phyloP scores from a whole-genome alignment of 2,113 vertebrate species.

The Sturnira hondurensis region DNA sequence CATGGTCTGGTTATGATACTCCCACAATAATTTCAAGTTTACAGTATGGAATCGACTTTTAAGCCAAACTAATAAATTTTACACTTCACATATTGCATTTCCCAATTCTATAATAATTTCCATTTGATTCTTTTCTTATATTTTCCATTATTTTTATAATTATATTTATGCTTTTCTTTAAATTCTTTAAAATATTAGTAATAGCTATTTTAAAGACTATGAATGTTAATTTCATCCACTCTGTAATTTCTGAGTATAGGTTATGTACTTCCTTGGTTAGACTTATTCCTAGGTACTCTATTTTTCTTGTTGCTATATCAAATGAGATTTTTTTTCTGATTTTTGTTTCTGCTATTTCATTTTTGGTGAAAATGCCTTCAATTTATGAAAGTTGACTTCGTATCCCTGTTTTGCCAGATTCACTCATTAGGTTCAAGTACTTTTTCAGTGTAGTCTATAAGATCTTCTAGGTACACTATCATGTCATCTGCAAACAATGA shows the following conservation, averaged over 20 bases:
- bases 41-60: background rate
- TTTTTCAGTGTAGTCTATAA: too few relatives aligned
- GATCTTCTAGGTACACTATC: too few relatives aligned
- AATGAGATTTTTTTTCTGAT: too few relatives aligned
- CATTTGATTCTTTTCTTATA: background rate
- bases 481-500: too few relatives aligned
- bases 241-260: background rate
- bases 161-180: background rate
- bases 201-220: background rate
- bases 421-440: too few relatives aligned
- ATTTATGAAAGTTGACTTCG: too few relatives aligned
- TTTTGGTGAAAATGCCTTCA: too few relatives aligned
- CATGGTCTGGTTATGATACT: background rate
- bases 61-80: background rate
- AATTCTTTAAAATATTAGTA: background rate
- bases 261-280: too few relatives aligned
- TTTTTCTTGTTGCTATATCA: too few relatives aligned
- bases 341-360: too few relatives aligned
- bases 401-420: too few relatives aligned
- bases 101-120: background rate
- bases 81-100: background rate
- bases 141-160: background rate
- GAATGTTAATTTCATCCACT: background rate
- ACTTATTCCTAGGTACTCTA: too few relatives aligned
- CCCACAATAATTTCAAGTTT: background rate